These are phyloP conservation scores for Catamblyrhynchus diadema DNA, from an alignment of 2,797 vertebrate species.

Conservation along the genomic window DNA sequence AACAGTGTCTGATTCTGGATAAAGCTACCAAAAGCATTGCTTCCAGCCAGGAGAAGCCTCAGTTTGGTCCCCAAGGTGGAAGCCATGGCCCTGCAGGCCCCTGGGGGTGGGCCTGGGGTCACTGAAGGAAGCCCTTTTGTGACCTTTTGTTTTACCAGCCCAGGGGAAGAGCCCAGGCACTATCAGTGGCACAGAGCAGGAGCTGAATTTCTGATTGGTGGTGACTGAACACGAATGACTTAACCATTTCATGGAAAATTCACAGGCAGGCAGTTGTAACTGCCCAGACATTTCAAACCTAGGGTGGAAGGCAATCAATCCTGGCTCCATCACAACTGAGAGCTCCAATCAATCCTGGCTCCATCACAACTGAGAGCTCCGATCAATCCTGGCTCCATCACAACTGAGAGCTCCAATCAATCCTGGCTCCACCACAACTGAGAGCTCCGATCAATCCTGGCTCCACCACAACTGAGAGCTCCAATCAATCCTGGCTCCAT, in stretches of 20 bases:
- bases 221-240: not conserved
- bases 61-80: not conserved
- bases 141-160: not conserved
- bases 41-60: not conserved
- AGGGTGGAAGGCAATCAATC: not conserved
- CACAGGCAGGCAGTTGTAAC: not conserved
- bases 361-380: not conserved
- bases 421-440: not conserved
- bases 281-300: not conserved
- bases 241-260: not conserved
- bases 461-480: not conserved
- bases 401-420: conserved; percentile 17
- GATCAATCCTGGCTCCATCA: not conserved
- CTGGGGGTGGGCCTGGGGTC: not conserved
- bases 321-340: not conserved
- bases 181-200: not conserved
- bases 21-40: not conserved
- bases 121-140: not conserved
- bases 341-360: conserved; percentile 19
- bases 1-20: not conserved
- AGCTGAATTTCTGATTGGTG: not conserved
- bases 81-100: not conserved
- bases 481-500: not conserved
- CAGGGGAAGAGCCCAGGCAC: not conserved
- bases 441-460: conserved; percentile 16